phyloP scores from a whole-genome alignment of 2,113 vertebrate genomes.

The Chauna torquata region DNA sequence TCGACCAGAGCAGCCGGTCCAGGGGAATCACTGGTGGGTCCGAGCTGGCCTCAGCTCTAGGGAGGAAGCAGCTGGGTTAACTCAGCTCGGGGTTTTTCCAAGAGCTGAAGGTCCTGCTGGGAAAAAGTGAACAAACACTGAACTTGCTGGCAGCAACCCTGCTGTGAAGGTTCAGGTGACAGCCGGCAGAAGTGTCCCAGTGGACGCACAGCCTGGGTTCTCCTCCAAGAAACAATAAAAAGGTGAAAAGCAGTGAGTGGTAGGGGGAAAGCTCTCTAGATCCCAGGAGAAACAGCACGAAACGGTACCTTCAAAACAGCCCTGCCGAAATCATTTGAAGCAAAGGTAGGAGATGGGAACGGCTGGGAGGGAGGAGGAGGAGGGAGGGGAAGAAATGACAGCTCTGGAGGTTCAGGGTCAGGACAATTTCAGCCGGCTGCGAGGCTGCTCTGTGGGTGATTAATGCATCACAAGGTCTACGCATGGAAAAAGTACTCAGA shows the following conservation, averaged over 20 bases:
- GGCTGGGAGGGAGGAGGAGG: neutral
- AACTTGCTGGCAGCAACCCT: neutral
- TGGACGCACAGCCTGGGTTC: neutral
- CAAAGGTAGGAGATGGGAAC: neutral
- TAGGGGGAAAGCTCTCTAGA: neutral
- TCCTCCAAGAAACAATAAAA: neutral
- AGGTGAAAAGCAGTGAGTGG: neutral
- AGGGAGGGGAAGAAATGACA: conserved; percentile 2
- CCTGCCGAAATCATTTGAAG: neutral
- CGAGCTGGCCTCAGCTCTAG: neutral
- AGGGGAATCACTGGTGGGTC: neutral
- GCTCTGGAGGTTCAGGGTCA: neutral
- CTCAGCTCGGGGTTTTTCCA: neutral
- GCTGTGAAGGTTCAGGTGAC: neutral
- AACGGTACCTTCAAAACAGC: neutral
- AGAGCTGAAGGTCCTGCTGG: neutral
- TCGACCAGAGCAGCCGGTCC: rapidly evolving
- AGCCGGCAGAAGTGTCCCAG: neutral
- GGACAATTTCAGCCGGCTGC: neutral
- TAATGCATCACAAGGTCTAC: conserved; percentile 45
- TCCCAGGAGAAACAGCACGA: neutral
- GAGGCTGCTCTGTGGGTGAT: conserved; percentile 22
- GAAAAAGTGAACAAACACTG: neutral
- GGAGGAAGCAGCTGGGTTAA: neutral
- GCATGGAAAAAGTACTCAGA: conserved; percentile 44